These are phyloP conservation scores for Abrostola tripartita DNA, from an alignment of 2,888 invertebrate genomes.

Conservation along the genomic window DNA sequence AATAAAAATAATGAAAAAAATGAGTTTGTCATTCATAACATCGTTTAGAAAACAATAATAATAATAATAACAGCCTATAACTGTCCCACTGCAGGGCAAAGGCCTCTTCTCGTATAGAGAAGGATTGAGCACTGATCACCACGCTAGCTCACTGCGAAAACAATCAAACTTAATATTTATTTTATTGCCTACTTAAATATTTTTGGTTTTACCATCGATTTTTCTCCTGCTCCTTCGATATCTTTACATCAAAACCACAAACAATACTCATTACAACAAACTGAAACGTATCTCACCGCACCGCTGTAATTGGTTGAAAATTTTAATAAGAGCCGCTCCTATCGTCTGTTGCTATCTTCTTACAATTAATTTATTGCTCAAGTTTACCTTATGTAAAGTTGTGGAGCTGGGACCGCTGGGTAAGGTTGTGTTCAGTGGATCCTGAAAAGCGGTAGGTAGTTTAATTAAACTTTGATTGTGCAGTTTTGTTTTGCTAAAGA, in stretches of 20 bases:
- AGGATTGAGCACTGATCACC: too few relatives aligned
- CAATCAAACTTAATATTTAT: too few relatives aligned
- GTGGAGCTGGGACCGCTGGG: slow-evolving; percentile 24
- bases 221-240: too few relatives aligned
- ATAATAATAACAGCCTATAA: too few relatives aligned
- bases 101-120: too few relatives aligned
- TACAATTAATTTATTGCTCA: slow-evolving; percentile 62
- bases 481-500: slow-evolving; percentile 1
- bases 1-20: too few relatives aligned
- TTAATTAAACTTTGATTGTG: slow-evolving; percentile 41
- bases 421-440: slow-evolving; percentile 31
- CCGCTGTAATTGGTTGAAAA: slow-evolving; percentile 49
- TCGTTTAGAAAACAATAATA: too few relatives aligned
- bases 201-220: too few relatives aligned
- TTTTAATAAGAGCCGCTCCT: slow-evolving; percentile 50
- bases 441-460: slow-evolving; percentile 28
- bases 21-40: too few relatives aligned
- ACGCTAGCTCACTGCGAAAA: too few relatives aligned
- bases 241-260: neutral
- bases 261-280: slow-evolving; percentile 4
- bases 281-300: neutral
- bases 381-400: slow-evolving; percentile 60
- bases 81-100: too few relatives aligned
- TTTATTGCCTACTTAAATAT: too few relatives aligned
- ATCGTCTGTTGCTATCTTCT: slow-evolving; percentile 47